A percentile compares a stretch with the other conserved stretches of the same genome.
Conservation (phyloP, 2,888 invertebrate genomes). For the Pachydiplax longipennis region DNA sequence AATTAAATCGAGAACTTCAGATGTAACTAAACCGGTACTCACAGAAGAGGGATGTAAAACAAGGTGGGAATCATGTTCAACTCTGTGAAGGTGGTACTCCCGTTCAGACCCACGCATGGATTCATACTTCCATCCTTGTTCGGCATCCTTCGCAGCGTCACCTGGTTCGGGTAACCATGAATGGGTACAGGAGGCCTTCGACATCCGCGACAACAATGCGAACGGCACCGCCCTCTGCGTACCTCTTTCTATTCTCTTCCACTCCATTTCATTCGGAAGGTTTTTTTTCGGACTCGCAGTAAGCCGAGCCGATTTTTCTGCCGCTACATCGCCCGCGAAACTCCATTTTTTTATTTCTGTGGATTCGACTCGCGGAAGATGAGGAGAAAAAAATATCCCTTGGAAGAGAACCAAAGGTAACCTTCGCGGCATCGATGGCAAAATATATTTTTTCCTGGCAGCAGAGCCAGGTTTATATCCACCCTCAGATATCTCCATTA, state of each 20-base stretch:
- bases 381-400: background rate
- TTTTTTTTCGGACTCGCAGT: background rate
- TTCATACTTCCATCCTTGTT: background rate
- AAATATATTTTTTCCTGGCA: too few relatives aligned
- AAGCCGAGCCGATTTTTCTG: background rate
- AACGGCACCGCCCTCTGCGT: background rate
- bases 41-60: too few relatives aligned
- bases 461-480: too few relatives aligned
- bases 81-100: too few relatives aligned
- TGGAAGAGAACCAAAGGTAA: background rate
- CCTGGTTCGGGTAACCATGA: background rate
- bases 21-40: too few relatives aligned
- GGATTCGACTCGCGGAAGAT: background rate
- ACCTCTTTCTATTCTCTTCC: background rate
- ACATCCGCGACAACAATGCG: background rate
- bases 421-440: too few relatives aligned
- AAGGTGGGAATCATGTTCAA: too few relatives aligned
- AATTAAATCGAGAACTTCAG: too few relatives aligned
- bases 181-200: background rate
- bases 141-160: background rate
- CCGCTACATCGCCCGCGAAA: background rate
- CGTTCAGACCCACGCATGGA: background rate
- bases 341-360: background rate
- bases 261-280: background rate
- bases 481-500: too few relatives aligned